Evolutionary conservation across 2,797 vertebrate genomes (phyloP).

Genomic region (Trichosurus vulpecula): DNA sequence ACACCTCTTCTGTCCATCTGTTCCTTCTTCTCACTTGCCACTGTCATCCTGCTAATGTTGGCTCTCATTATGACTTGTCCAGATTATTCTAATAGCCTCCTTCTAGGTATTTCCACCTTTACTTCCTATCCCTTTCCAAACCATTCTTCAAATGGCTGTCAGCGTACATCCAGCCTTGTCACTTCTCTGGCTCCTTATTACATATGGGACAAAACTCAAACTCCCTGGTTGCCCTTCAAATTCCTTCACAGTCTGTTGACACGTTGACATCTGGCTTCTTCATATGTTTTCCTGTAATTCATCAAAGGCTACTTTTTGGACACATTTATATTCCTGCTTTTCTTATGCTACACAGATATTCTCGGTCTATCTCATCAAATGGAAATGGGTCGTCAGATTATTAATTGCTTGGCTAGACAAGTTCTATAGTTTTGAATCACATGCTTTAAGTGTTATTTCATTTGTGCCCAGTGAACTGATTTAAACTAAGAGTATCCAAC

Average conservation of each 20-base stretch:
- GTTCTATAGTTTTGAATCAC: slow-evolving; percentile 20
- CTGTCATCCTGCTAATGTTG: too few relatives aligned
- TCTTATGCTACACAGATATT: slow-evolving; percentile 1
- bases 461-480: neutral
- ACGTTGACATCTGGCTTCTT: neutral
- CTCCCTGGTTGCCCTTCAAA: neutral
- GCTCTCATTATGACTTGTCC: too few relatives aligned
- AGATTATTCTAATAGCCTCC: too few relatives aligned
- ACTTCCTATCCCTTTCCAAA: too few relatives aligned
- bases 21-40: too few relatives aligned
- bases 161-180: too few relatives aligned
- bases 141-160: too few relatives aligned
- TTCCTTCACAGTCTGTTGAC: neutral
- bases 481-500: slow-evolving; percentile 14
- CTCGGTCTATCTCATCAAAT: slow-evolving; percentile 31
- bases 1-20: too few relatives aligned
- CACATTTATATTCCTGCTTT: slow-evolving; percentile 17
- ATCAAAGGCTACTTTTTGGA: slow-evolving; percentile 56
- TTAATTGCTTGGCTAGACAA: slow-evolving; percentile 50
- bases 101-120: too few relatives aligned
- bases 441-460: neutral
- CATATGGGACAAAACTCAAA: neutral
- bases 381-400: slow-evolving; percentile 31
- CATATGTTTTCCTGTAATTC: neutral
- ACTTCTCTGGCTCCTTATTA: too few relatives aligned